Percentiles rank a stretch among this genome's conserved stretches.
Evolutionary conservation across 2,113 vertebrate species (phyloP).

Genomic region (Phycodurus eques): DNA sequence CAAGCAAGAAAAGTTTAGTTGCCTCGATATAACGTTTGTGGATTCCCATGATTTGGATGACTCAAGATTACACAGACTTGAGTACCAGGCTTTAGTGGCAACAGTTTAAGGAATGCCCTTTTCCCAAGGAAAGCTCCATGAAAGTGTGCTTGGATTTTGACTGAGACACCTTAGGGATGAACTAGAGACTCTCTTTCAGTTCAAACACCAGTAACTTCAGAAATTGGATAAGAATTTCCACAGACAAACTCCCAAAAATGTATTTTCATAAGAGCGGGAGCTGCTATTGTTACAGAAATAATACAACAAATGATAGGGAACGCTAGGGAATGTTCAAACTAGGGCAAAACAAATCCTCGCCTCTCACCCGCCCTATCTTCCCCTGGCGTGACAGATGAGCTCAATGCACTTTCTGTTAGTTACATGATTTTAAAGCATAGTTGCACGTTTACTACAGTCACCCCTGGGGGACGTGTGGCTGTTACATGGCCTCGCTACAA

Average conservation of each 20-base stretch:
- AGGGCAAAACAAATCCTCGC: background rate
- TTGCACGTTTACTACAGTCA: background rate
- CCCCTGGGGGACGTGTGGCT: conserved; percentile 1
- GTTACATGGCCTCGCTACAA: background rate
- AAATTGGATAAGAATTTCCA: background rate
- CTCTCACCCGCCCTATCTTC: conserved; percentile 19
- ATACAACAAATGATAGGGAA: background rate
- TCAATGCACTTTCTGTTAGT: conserved; percentile 6
- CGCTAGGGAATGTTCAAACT: background rate
- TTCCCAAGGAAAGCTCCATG: too few relatives aligned
- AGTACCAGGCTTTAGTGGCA: too few relatives aligned
- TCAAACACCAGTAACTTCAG: background rate
- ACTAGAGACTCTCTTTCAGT: too few relatives aligned
- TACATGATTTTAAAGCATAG: conserved; percentile 2
- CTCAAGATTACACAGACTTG: too few relatives aligned
- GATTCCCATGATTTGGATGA: too few relatives aligned
- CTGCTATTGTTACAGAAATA: background rate
- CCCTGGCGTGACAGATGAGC: background rate
- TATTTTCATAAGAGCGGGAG: too few relatives aligned
- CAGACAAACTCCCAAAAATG: background rate
- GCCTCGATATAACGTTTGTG: too few relatives aligned
- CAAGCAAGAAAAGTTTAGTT: too few relatives aligned
- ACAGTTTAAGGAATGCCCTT: too few relatives aligned
- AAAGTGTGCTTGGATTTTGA: too few relatives aligned
- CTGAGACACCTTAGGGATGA: too few relatives aligned